Conservation (phyloP, 2,888 invertebrate species). For the Hemistola chrysoprasaria region DNA sequence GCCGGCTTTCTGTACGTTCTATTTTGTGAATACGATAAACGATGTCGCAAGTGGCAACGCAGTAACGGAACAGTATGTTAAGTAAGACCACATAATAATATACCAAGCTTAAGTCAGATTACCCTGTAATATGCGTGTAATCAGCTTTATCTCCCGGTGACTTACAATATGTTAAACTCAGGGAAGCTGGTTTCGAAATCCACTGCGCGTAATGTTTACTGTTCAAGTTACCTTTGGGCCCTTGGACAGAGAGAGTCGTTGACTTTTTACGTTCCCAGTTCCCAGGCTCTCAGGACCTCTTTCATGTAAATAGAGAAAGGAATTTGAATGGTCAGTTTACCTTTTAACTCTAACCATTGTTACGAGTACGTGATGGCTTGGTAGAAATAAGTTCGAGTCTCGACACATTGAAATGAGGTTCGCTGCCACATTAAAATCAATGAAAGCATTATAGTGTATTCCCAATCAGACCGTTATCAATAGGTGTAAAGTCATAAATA, state of each 20-base stretch:
- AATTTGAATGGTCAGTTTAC: constrained; percentile 32
- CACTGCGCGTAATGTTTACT: constrained; percentile 40
- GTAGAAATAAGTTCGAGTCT: constrained; percentile 19
- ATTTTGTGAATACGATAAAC: background rate
- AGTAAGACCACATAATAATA: constrained; percentile 7
- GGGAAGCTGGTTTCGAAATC: constrained; percentile 41
- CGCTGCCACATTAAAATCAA: constrained; percentile 27
- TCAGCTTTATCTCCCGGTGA: constrained; percentile 40
- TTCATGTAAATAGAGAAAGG: constrained; percentile 43
- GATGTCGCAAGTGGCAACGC: constrained; percentile 17
- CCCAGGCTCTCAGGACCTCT: constrained; percentile 35
- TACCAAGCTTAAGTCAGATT: constrained; percentile 38
- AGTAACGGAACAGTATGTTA: background rate
- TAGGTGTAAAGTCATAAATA: too few relatives aligned
- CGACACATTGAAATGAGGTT: constrained; percentile 9
- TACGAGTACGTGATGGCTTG: constrained; percentile 31
- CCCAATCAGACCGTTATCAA: too few relatives aligned
- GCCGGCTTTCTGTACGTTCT: too few relatives aligned
- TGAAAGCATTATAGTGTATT: too few relatives aligned
- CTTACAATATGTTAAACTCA: constrained; percentile 28
- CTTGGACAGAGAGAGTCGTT: constrained; percentile 40
- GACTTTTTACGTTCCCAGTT: constrained; percentile 38
- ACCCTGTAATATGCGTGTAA: constrained; percentile 37
- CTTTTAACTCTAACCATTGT: constrained; percentile 28
- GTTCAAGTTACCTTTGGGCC: constrained; percentile 39